These are phyloP conservation scores for Triplophysa rosa DNA, from an alignment of 2,113 vertebrate genomes.

Conservation along the genomic window DNA sequence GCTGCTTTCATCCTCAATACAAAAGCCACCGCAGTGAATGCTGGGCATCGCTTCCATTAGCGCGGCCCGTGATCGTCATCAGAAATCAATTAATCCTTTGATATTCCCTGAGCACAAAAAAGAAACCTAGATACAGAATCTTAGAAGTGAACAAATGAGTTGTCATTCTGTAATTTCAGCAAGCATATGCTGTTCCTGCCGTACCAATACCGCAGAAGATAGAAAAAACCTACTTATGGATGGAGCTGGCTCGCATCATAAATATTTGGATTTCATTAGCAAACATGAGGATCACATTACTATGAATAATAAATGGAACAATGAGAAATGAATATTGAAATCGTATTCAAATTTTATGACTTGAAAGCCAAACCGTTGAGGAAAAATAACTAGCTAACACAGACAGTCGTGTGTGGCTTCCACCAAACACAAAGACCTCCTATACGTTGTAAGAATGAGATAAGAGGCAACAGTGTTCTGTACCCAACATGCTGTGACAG, in stretches of 20 bases:
- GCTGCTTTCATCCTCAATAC: constrained; percentile 46
- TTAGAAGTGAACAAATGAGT: constrained; percentile 48
- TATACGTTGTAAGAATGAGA: constrained; percentile 6
- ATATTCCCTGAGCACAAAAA: constrained; percentile 43
- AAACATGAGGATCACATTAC: constrained; percentile 45
- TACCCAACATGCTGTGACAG: constrained; percentile 17
- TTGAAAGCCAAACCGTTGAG: constrained; percentile 52
- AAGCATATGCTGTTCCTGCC: constrained; percentile 43
- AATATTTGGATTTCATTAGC: constrained; percentile 57
- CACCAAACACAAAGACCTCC: constrained; percentile 4
- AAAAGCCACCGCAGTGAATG: constrained; percentile 43
- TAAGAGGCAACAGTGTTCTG: not conserved
- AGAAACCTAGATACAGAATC: constrained; percentile 33
- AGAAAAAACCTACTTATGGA: constrained; percentile 45
- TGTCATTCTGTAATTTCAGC: constrained; percentile 49
- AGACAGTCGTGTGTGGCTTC: constrained; percentile 36
- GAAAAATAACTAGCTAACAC: constrained; percentile 51
- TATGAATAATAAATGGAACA: constrained; percentile 49
- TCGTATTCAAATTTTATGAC: constrained; percentile 50
- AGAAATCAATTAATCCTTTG: constrained; percentile 54
- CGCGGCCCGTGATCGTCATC: constrained; percentile 38
- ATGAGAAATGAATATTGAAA: constrained; percentile 45
- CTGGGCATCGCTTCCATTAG: constrained; percentile 44
- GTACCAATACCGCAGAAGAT: constrained; percentile 30
- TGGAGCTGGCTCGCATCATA: constrained; percentile 43